phyloP scores from a whole-genome alignment of 92 coral and sea anemone species.

The Epizoanthus ramosus region DNA sequence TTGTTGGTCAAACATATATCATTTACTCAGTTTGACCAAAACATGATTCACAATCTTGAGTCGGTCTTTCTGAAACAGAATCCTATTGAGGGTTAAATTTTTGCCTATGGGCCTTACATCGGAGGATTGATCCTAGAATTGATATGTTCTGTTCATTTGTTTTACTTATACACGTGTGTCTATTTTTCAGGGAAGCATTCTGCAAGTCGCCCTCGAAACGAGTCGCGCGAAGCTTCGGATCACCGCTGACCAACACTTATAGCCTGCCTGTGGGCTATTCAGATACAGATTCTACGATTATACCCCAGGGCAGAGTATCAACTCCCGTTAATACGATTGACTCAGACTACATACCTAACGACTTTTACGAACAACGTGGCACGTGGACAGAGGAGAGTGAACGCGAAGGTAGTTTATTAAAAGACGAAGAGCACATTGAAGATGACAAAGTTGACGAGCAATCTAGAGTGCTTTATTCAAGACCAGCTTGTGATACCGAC shows the following conservation, averaged over 20 bases:
- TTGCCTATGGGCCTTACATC: too few relatives aligned
- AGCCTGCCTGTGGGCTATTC: not conserved
- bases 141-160: too few relatives aligned
- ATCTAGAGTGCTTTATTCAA: too few relatives aligned
- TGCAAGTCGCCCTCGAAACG: conserved; percentile 34
- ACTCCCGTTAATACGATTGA: not conserved
- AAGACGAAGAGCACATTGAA: not conserved
- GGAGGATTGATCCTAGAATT: too few relatives aligned
- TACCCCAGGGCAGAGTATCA: not conserved
- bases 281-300: not conserved
- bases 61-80: too few relatives aligned
- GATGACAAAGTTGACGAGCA: not conserved
- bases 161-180: too few relatives aligned
- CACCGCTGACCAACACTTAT: not conserved
- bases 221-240: not conserved
- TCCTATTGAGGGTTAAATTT: too few relatives aligned
- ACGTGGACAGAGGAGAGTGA: not conserved
- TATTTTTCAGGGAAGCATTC: not conserved
- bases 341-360: not conserved
- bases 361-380: not conserved
- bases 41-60: too few relatives aligned
- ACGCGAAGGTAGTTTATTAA: not conserved
- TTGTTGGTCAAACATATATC: too few relatives aligned
- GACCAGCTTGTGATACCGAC: too few relatives aligned
- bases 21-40: too few relatives aligned